phyloP scores from a whole-genome alignment of 2,113 vertebrate species.

The Ranitomeya imitator region DNA sequence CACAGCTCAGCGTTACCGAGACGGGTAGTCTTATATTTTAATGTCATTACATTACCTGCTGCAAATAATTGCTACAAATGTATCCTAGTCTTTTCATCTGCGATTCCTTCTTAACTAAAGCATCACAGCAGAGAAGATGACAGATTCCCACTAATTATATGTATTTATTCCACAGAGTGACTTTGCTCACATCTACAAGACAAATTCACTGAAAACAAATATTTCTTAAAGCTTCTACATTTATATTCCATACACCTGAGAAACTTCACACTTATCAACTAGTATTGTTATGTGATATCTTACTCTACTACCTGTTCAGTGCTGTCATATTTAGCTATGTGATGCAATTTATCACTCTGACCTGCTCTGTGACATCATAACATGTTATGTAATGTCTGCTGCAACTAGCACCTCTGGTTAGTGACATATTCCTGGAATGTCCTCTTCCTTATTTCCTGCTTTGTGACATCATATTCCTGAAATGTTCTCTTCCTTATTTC shows the following conservation, averaged over 20 bases:
- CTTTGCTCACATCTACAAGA: neutral
- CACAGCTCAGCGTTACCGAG: neutral
- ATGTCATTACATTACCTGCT: constrained; percentile 14
- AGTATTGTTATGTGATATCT: neutral
- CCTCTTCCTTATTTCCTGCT: too few relatives aligned
- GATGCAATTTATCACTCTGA: too few relatives aligned
- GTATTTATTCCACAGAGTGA: neutral
- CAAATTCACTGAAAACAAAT: neutral
- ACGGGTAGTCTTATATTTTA: neutral
- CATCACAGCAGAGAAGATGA: constrained; percentile 17
- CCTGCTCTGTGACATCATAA: too few relatives aligned
- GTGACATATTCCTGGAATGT: too few relatives aligned
- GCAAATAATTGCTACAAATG: constrained; percentile 26
- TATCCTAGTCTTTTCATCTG: constrained; percentile 1
- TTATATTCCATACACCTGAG: neutral
- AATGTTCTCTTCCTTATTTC: too few relatives aligned
- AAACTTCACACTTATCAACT: neutral
- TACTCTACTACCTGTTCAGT: too few relatives aligned
- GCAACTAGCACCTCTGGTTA: too few relatives aligned
- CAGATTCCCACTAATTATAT: constrained; percentile 1
- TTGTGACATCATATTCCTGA: too few relatives aligned
- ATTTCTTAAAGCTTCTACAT: neutral
- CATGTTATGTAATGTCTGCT: too few relatives aligned
- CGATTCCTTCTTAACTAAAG: neutral
- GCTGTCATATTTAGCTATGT: too few relatives aligned